phyloP scores from a whole-genome alignment of 2,888 invertebrate genomes.

The Trichopoda pennipes region DNA sequence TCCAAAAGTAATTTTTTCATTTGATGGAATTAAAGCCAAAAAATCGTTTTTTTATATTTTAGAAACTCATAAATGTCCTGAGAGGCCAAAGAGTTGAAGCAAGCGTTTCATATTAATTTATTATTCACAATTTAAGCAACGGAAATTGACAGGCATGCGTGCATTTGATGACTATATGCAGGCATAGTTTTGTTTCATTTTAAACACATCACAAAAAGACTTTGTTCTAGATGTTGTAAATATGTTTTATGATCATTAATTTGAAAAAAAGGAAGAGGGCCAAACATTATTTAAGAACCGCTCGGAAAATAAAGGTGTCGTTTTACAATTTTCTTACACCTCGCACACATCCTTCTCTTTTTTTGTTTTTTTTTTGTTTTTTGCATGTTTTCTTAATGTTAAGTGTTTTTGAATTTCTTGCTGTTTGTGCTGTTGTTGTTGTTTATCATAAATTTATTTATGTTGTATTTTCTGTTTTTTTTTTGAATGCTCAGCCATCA shows the following conservation, averaged over 20 bases:
- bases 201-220: slow-evolving; percentile 13
- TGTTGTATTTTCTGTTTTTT: neutral
- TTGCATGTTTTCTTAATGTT: neutral
- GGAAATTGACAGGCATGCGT: slow-evolving; percentile 46
- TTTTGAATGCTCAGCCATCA: neutral
- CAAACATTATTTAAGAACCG: slow-evolving; percentile 25
- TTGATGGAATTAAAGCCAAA: slow-evolving; percentile 7
- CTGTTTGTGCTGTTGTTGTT: slow-evolving; percentile 25
- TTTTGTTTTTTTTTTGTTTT: too few relatives aligned
- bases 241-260: slow-evolving; percentile 64
- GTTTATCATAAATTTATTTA: slow-evolving; percentile 24
- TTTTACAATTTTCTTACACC: neutral
- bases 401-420: slow-evolving; percentile 24
- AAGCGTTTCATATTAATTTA: slow-evolving; percentile 58
- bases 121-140: slow-evolving; percentile 57
- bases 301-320: slow-evolving; percentile 57
- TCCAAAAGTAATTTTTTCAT: neutral
- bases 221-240: slow-evolving; percentile 43
- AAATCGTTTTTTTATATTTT: slow-evolving; percentile 28
- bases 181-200: neutral
- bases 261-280: slow-evolving; percentile 42
- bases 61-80: slow-evolving; percentile 47
- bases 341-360: slow-evolving; percentile 39
- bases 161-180: slow-evolving; percentile 61
- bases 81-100: neutral